These are phyloP conservation scores for Tringa solitaria DNA, from an alignment of 2,113 vertebrate genomes.

Conservation along the genomic window DNA sequence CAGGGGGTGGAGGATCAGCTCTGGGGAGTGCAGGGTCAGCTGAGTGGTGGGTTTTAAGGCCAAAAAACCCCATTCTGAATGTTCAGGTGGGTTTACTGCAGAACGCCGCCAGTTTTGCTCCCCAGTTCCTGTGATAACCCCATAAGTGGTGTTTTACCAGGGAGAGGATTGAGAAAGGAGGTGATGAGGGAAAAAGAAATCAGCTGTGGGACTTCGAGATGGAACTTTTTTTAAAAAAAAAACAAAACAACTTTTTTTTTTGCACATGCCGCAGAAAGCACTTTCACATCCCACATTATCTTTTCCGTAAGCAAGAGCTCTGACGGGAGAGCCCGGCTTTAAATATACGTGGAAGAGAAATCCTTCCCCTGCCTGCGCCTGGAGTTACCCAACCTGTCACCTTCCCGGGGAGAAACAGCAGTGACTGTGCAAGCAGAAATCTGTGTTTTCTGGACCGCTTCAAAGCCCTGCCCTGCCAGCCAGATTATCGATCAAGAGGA, in stretches of 20 bases:
- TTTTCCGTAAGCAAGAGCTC: not conserved
- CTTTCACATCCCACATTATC: not conserved
- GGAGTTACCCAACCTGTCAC: not conserved
- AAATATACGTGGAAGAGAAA: not conserved
- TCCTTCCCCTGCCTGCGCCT: not conserved
- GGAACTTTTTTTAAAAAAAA: not conserved
- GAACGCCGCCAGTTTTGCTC: not conserved
- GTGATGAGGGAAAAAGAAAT: not conserved
- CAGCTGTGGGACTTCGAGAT: not conserved
- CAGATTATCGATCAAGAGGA: conserved; percentile 37
- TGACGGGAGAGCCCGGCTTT: not conserved
- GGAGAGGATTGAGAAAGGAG: not conserved
- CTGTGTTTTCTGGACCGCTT: not conserved
- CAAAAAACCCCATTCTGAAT: not conserved
- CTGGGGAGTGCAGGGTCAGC: not conserved
- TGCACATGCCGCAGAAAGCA: not conserved
- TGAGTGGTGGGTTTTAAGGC: not conserved
- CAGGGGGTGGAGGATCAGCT: not conserved
- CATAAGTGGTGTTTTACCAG: not conserved
- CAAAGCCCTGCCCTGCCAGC: not conserved
- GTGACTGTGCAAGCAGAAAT: not conserved
- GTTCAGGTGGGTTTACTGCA: not conserved
- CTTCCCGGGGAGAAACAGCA: not conserved
- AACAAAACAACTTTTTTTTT: no score
- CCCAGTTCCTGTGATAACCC: not conserved